Evolutionary conservation across 2,113 vertebrate genomes (phyloP).

Genomic region (Crotalus tigris): DNA sequence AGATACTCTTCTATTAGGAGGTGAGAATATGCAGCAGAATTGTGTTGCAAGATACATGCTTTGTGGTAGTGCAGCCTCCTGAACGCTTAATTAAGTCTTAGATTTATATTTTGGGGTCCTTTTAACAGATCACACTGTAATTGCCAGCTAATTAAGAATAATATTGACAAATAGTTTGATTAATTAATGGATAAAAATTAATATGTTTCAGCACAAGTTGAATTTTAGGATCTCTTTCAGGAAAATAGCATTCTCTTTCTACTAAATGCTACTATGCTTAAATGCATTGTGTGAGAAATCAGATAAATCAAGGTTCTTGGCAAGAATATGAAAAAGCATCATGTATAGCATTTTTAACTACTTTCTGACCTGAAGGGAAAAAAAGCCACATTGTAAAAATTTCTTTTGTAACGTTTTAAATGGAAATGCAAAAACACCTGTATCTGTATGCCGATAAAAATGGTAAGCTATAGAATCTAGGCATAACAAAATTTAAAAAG

Average conservation of each 20-base stretch:
- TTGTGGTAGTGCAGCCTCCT: too few relatives aligned
- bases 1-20: background rate
- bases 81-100: background rate
- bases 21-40: background rate
- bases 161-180: background rate
- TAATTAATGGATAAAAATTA: background rate
- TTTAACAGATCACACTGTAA: background rate
- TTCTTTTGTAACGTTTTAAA: background rate
- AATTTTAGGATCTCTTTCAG: background rate
- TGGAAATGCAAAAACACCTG: background rate
- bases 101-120: background rate
- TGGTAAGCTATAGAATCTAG: background rate
- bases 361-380: background rate
- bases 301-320: background rate
- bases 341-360: background rate
- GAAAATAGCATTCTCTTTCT: background rate
- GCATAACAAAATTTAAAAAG: background rate
- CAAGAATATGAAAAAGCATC: background rate
- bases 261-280: background rate
- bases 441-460: background rate
- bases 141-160: background rate
- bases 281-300: background rate
- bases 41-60: background rate
- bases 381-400: background rate
- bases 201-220: background rate